Evolutionary conservation across 2,113 vertebrate genomes (phyloP).

Genomic region (Connochaetes taurinus): DNA sequence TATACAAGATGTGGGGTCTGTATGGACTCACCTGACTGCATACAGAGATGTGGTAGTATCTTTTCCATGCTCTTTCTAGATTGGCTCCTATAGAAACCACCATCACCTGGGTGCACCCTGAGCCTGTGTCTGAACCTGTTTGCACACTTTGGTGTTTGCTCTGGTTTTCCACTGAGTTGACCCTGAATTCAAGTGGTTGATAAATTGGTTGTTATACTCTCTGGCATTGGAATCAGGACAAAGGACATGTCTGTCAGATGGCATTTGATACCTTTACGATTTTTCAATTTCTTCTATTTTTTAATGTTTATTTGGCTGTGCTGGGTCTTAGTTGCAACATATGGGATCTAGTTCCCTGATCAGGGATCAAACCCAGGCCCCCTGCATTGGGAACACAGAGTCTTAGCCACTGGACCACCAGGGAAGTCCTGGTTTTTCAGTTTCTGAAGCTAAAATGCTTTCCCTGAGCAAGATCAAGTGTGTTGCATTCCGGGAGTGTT

Average conservation of each 20-base stretch:
- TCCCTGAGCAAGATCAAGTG: neutral
- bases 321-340: neutral
- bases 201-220: rapidly evolving
- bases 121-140: rapidly evolving
- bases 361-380: neutral
- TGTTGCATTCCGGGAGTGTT: neutral
- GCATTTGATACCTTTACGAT: rapidly evolving
- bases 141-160: neutral
- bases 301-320: neutral
- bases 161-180: neutral
- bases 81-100: neutral
- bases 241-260: neutral
- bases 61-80: neutral
- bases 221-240: rapidly evolving
- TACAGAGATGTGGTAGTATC: rapidly evolving
- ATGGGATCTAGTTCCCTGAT: neutral
- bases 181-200: neutral
- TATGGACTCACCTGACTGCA: neutral
- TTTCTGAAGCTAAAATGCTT: neutral
- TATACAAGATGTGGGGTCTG: rapidly evolving
- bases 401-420: neutral
- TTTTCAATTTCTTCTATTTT: neutral
- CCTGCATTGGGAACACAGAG: neutral
- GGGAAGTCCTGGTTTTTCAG: neutral
- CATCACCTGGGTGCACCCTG: rapidly evolving